Base-by-base conservation (phyloP, 64 coral and sea anemone genomes). In the Stichodactyla mertensii region DNA sequence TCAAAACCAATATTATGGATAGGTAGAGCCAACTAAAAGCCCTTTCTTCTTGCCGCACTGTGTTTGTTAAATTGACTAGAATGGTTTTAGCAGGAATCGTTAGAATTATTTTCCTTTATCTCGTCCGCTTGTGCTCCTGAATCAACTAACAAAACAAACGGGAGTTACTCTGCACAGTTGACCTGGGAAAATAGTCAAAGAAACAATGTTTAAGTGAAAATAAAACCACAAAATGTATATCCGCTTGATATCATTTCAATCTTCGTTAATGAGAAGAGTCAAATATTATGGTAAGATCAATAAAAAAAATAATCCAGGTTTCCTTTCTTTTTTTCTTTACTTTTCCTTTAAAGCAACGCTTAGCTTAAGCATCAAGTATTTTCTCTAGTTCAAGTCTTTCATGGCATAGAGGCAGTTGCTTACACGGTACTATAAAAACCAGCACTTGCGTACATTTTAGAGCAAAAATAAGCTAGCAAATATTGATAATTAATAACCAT, bases 1-100 rank as follows among this genome's bases (percentile, higher is more conserved):
- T 74, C 12, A 66, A 66, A 66, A 66, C 62, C 62, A 66, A 66
- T 66, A 66, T 66, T 66, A 66, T 66, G 62, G 62, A 66, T n/a
- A 22, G 69, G 23, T 74, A 31, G 24, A 74, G 69, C 27, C 69
- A 74, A 36, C 69, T 74, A 27, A 31, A 74, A 74, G 8, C 36
- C 22, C 22, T 74, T 74, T 74, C 0, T 27, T 11, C 23, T n/a
- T 9, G 24, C 24, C 69, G 69, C 7, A 0, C 4, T 16, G 16
- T 70, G 16, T 70, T 20, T 8, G 66, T 74, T 74, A 31, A 74
- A 74, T 74, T 27, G 3, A 27, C 69, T 8, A 13, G 22, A 10
- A 26, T 74, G 8, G 20, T 71, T 31, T 74, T 31, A 31, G 20
- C 19, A 66, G 22, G 24, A 10, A 9, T 4, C 69, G 69, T 31